Evolutionary conservation across 2,888 invertebrate genomes (phyloP).

Genomic region (Meloe dianella): DNA sequence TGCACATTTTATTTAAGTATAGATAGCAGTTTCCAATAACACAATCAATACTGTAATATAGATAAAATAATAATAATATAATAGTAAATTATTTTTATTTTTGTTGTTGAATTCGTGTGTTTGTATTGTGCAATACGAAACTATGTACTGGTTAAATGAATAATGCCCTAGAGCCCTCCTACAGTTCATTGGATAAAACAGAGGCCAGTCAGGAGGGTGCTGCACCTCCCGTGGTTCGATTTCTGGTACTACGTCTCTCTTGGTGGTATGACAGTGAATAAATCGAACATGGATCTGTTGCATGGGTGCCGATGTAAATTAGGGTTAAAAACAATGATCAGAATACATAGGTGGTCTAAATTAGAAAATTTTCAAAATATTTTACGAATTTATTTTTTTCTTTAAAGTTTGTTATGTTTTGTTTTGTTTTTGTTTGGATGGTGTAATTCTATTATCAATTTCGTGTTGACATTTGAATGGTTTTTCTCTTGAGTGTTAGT

Average conservation of each 20-base stretch:
- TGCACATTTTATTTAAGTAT: neutral
- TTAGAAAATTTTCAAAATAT: slow-evolving; percentile 7
- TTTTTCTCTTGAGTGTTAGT: slow-evolving; percentile 33
- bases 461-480: slow-evolving; percentile 35
- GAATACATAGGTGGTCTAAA: slow-evolving; percentile 20
- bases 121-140: slow-evolving; percentile 20
- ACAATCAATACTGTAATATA: neutral
- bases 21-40: neutral
- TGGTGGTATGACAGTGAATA: slow-evolving; percentile 42
- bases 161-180: slow-evolving; percentile 30
- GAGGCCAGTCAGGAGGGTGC: slow-evolving; percentile 40
- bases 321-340: slow-evolving; percentile 13
- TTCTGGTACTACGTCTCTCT: slow-evolving; percentile 36
- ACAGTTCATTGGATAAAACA: slow-evolving; percentile 34
- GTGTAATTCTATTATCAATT: slow-evolving; percentile 36
- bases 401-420: neutral
- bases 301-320: slow-evolving; percentile 33
- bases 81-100: slow-evolving; percentile 13
- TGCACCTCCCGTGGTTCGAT: slow-evolving; percentile 30
- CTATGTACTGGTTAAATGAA: slow-evolving; percentile 25
- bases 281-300: slow-evolving; percentile 37
- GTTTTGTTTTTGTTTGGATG: neutral
- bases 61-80: slow-evolving; percentile 16
- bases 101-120: slow-evolving; percentile 24
- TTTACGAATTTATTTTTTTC: neutral